These are phyloP conservation scores for Porphyrio hochstetteri DNA, from an alignment of 2,113 vertebrate species.

Conservation along the genomic window DNA sequence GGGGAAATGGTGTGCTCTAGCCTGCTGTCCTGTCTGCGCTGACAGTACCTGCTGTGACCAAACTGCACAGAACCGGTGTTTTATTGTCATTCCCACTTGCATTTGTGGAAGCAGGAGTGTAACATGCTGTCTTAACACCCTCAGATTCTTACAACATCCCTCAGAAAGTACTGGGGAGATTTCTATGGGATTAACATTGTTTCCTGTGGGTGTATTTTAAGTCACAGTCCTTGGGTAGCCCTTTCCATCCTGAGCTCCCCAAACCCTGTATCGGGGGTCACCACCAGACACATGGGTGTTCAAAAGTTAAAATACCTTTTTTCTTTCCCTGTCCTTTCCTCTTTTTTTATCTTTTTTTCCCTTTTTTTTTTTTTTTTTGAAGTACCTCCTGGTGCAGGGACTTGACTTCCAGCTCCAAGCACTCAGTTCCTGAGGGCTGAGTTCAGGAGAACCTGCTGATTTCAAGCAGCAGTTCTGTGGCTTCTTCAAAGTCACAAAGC, in stretches of 20 bases:
- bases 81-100: not conserved
- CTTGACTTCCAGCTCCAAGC: not conserved
- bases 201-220: not conserved
- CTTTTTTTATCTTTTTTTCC: fast-evolving
- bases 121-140: not conserved
- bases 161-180: not conserved
- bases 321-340: too few species aligned
- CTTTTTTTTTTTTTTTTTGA: fast-evolving
- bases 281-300: not conserved
- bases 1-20: not conserved
- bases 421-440: not conserved
- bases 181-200: not conserved
- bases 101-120: not conserved
- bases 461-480: not conserved
- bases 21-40: not conserved
- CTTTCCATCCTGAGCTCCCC: not conserved
- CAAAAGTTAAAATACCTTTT: not conserved
- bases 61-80: not conserved
- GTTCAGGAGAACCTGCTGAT: not conserved
- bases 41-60: not conserved
- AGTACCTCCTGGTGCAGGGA: not conserved
- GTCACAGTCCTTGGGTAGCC: not conserved
- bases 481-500: not conserved
- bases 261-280: fast-evolving
- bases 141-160: not conserved